Percentiles rank a stretch among this genome's conserved stretches.
Evolutionary conservation across 1,140 invertebrate genomes (phyloP).

Genomic region (Brachystomella parvula): DNA sequence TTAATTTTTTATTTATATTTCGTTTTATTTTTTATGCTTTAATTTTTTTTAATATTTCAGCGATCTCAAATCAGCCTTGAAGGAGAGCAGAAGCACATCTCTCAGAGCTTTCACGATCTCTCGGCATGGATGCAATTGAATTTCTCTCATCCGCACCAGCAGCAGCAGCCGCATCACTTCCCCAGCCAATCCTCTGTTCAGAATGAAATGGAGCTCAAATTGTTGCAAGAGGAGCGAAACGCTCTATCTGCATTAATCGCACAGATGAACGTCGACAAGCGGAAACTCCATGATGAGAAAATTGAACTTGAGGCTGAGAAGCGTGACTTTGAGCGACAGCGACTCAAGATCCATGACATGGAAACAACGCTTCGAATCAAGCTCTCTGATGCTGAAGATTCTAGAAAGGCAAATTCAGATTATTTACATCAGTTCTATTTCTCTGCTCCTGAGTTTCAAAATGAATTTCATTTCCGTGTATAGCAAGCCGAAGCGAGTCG

Average conservation of each 20-base stretch:
- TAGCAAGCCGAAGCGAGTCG: slow-evolving; percentile 27
- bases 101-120: slow-evolving; percentile 20
- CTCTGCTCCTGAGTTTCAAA: neutral
- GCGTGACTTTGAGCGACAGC: slow-evolving; percentile 29
- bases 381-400: slow-evolving; percentile 28
- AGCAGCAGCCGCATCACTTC: neutral
- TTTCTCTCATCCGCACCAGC: neutral
- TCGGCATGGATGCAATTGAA: slow-evolving; percentile 18
- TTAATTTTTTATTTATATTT: too few relatives aligned
- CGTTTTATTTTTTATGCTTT: neutral
- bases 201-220: slow-evolving; percentile 33
- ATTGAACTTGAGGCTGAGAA: slow-evolving; percentile 26
- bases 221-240: slow-evolving; percentile 30
- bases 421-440: neutral
- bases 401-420: slow-evolving; percentile 18
- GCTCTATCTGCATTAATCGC: slow-evolving; percentile 28
- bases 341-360: slow-evolving; percentile 20
- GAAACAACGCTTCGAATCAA: slow-evolving; percentile 22
- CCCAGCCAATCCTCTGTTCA: slow-evolving; percentile 10
- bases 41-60: slow-evolving; percentile 15
- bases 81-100: slow-evolving; percentile 26
- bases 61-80: slow-evolving; percentile 28
- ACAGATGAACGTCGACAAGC: slow-evolving; percentile 31
- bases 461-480: slow-evolving; percentile 2
- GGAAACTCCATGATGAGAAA: slow-evolving; percentile 32